Base-by-base conservation (phyloP, 2,888 invertebrate genomes). In the Acanthacorydalis orientalis region DNA sequence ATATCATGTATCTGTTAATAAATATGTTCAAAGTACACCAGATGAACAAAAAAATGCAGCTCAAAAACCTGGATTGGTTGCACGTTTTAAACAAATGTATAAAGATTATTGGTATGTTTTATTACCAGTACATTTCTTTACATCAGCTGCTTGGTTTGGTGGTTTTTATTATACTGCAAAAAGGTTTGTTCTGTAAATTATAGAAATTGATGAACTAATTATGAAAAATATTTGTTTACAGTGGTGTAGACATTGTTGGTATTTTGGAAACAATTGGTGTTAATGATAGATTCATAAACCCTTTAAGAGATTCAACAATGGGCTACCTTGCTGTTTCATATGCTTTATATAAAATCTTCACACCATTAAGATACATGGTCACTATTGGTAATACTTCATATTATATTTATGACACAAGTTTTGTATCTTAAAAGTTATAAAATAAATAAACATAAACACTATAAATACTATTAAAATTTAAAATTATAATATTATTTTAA, bases 21-120 rank as follows among this genome's bases (percentile, higher is more conserved):
- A 23, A 23, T 23, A 23, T 23, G 23, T 23, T 4, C 23, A 23
- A 23, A 23, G 6, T 23, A 6, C 23, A 23, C 3, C 3, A 23
- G 6, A 23, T 6, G 23, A 23, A 23, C 3, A 23, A 4, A 23
- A 23, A 23, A 23, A 49, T 7, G 50, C 55, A 34, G 45, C 51
- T 46, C 46, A 65, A 54, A 75, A 85, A 62, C 59, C 68, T 55
- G 74, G 80, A 1, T 61, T 92, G 2, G 78, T 89, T 59, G 77
- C 85, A 56, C 78, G 77, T 59, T 91, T 96, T 65, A 93, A 91
- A 64, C 72, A 82, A 59, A 87, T 95, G 82, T 89, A 89, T 61
- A 85, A 84, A 62, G 85, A 93, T 61, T 96, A 97, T 68, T 97
- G 97, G 89, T 93, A 97, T 67, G 86, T 97, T 47, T 68, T 95